Base-by-base conservation (phyloP, 2,113 vertebrate species). In the Colistium nudipinnis region DNA sequence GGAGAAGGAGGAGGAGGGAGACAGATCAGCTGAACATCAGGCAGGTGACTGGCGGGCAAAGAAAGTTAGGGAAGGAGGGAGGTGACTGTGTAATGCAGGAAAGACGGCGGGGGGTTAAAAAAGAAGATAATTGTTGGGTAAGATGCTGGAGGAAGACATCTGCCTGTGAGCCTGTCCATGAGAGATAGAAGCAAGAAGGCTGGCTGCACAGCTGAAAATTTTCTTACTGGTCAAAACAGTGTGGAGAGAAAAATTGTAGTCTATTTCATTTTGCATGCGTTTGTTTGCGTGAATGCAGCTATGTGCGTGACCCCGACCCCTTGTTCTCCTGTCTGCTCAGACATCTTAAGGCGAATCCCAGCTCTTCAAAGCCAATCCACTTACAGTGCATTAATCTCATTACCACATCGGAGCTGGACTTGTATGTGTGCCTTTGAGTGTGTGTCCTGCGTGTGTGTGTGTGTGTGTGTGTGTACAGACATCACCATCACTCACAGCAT, bases 331-430 rank as follows among this genome's bases (percentile, higher is more conserved):
- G 88, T 65, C 79, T 79, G 87, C 88, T 91, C 91, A 91, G 89
- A 90, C 90, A 89, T 90, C 90, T 93, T 91, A 90, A 80, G 84
- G 74, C 30, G 67, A 91, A 86, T 89, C 88, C 80, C 65, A 81
- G 69, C 76, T 86, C 78, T 78, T 70, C 80, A 78, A 87, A 90
- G 86, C 64, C 88, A 92, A 92, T 93, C 92, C 90, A 93, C 82
- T 92, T 92, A 94, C 33, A 33, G 61, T 88, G 91, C 62, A 91
- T 94, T 91, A 93, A 89, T 76, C 85, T 90, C 89, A 92, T 90
- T 89, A 91, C 53, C 80, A 74, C 78, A 78, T 79, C 52, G 78
- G 64, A 64, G n/a, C 47, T 55, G 74, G 64, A 72, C 73, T 62
- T 10, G 20, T 47, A 22, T 47, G 20, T 47, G 44, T 47, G 20